Evolutionary conservation across 2,797 vertebrate species (phyloP), one percentile per base, ranked within the genome.

Genomic region (Leucoraja ocellata): DNA sequence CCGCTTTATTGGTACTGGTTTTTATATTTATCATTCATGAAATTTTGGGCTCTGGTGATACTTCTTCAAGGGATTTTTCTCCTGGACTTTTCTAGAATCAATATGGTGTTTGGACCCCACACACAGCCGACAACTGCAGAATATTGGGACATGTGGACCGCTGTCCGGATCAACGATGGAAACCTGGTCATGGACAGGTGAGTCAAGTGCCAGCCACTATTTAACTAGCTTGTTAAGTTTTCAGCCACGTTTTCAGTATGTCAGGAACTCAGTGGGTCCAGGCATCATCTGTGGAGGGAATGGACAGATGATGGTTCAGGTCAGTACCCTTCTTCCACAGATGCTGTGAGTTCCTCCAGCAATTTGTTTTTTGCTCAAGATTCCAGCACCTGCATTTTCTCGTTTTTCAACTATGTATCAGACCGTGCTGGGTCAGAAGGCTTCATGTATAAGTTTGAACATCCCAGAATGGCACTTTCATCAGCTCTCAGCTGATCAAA

Each of bases 121-220:
- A 99, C 98, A 0, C 98, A 99, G 94, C 99, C 98, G 65, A 97
- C 98, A 0, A 97, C 98, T 10, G 96, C 97, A 0, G 98, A 99
- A 93, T 96, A 97, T 93, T 99, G 98, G 98, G 98, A 99, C 95
- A 99, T 99, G 98, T 99, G 98, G 98, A 97, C 98, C 0, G 96
- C 95, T 0, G 93, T 99, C 74, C 96, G 98, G 94, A 97, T 97
- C 94, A 99, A 99, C 0, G 98, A 99, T 0, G 98, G 98, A 61
- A 98, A 99, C 95, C 95, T 99, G 1, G 97, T 99, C 0, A 93
- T 98, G 91, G 98, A 98, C 97, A 99, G 98, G 98, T 98, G 94
- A 1, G 76, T 88, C 6, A 88, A 68, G 18, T n/a, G 68, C 32
- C 16, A 2, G 7, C 16, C 32, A 14, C n/a, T 32, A 21, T 88